A percentile compares a stretch with the other conserved stretches of the same genome.
Conservation (phyloP, 2,888 invertebrate genomes). For the Euspilapteryx auroguttella region DNA sequence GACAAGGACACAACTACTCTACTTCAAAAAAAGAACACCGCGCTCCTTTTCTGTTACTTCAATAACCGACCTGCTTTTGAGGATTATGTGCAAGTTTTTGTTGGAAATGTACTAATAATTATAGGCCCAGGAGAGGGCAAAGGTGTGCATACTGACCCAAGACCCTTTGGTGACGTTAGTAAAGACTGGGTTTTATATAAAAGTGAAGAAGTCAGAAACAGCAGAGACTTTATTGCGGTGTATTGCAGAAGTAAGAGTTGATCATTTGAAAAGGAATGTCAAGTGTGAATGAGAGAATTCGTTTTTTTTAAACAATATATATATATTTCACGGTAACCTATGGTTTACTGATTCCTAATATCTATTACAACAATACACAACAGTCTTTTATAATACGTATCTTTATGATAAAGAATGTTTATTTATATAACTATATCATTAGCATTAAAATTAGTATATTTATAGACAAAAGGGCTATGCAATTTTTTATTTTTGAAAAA, state of each 20-base stretch:
- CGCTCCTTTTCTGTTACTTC: conserved; percentile 80
- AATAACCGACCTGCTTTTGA: conserved; percentile 71
- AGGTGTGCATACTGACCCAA: conserved; percentile 70
- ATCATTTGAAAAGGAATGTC: not conserved
- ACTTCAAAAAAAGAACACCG: conserved; percentile 45
- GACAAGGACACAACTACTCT: conserved; percentile 29
- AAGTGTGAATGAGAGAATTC: not conserved
- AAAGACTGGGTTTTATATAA: conserved; percentile 60
- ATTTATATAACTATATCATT: no score
- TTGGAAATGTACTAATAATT: conserved; percentile 69
- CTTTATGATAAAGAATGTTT: not conserved
- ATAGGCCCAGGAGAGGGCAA: conserved; percentile 70
- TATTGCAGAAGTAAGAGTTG: conserved; percentile 29
- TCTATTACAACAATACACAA: no score
- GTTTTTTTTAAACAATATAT: no score
- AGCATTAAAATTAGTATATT: no score
- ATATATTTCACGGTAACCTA: no score
- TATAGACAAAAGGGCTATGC: no score
- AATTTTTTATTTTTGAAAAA: no score
- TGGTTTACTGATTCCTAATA: no score
- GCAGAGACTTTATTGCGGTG: conserved; percentile 67
- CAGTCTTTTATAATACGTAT: conserved; percentile 6
- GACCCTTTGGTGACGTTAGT: conserved; percentile 64
- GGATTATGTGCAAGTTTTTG: conserved; percentile 65
- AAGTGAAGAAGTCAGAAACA: conserved; percentile 61